phyloP scores from a whole-genome alignment of 2,113 vertebrate species.

The Ellobius talpinus region DNA sequence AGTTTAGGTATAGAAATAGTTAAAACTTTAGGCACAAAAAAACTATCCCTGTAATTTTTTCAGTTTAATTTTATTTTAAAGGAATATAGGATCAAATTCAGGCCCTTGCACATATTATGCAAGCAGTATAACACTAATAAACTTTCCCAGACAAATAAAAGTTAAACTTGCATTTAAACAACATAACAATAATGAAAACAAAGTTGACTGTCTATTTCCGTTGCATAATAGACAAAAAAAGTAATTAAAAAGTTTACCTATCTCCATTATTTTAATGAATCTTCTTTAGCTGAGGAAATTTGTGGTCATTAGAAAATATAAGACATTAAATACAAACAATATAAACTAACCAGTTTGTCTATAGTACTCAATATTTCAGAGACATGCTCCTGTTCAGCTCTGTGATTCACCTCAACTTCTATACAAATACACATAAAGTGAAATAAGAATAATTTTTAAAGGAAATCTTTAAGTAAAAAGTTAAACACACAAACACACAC shows the following conservation, averaged over 20 bases:
- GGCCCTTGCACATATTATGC: background rate
- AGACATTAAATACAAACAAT: slow-evolving; percentile 35
- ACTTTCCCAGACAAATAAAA: background rate
- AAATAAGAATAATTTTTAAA: background rate
- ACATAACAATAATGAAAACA: slow-evolving; percentile 4
- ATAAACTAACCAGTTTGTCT: background rate
- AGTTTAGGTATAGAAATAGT: background rate
- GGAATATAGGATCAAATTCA: background rate
- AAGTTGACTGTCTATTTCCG: background rate
- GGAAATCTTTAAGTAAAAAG: background rate
- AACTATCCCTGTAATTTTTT: background rate
- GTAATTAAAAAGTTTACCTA: background rate
- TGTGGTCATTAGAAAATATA: background rate
- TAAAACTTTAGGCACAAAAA: background rate
- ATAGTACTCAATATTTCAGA: background rate
- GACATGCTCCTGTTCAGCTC: background rate
- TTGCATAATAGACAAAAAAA: background rate
- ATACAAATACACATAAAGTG: background rate
- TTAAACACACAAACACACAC: background rate
- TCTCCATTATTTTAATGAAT: background rate
- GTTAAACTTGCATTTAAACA: background rate
- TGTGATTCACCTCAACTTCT: background rate
- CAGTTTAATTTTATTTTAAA: background rate
- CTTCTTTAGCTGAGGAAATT: background rate
- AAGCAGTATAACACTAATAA: background rate